Base-by-base conservation (phyloP, 2,888 invertebrate species). In the Cheilosia grossa region DNA sequence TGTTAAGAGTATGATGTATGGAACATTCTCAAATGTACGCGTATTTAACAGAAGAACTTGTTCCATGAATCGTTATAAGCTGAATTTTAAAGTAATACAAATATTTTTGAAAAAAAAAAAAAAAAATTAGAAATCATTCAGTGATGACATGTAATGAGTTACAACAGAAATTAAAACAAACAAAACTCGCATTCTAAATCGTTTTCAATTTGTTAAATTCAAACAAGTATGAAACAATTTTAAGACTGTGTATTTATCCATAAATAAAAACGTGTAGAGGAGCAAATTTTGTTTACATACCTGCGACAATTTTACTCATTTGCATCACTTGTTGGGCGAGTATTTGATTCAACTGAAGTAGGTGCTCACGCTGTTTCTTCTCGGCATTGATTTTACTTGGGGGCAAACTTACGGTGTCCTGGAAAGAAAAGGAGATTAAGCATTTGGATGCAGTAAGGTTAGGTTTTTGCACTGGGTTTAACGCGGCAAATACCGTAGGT, bases 261-360 rank as follows among this genome's bases (percentile, higher is more conserved):
- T 24, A 59, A 15, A 51, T 54, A 53, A n/a, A 27, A 40, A 4
- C 42, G 15, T 42, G 2, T n/a, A 6, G n/a, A 42, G n/a, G 42
- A 44, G 30, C 24, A n/a, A 24, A 4, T 33, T 47, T 66, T 54
- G 3, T 67, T 44, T 37, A 72, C 70, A 49, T 94, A 98, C 98
- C 98, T 92, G 98, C 98, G 89, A 98, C 97, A 91, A 97, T 96
- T 94, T 97, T 97, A 93, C 97, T 98, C 94, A 97, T 97, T 93
- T 97, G 97, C 94, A 97, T 98, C 89, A 98, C 98, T 93, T 97
- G 97, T 91, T 97, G 96, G 82, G 98, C 98, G 89, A 98, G 93
- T 89, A 97, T 96, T 93, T 98, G 98, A 93, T 97, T 97, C 89
- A 98, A 93, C 91, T 97, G 97, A 85, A 98, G 94, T 89, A 98